These are phyloP conservation scores for Dendrolimus pini DNA, from an alignment of 2,888 invertebrate genomes.

Conservation along the genomic window DNA sequence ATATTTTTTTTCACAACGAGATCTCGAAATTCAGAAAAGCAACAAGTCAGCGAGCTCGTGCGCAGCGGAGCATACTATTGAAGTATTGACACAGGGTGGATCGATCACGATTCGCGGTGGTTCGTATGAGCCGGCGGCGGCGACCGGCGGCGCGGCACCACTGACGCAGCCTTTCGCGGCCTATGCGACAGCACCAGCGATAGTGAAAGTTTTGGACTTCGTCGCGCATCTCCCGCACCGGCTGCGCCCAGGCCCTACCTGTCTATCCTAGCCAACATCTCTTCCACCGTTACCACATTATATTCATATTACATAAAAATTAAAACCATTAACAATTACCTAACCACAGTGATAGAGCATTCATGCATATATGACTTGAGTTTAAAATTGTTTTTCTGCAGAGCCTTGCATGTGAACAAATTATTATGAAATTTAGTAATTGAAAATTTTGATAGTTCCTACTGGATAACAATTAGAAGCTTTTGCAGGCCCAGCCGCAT, in stretches of 20 bases:
- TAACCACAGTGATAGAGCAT: too few relatives aligned
- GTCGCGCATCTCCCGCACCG: constrained; percentile 44
- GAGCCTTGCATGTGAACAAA: too few relatives aligned
- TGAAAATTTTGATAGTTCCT: too few relatives aligned
- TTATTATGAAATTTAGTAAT: too few relatives aligned
- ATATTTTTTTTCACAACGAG: constrained; percentile 49
- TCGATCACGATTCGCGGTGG: constrained; percentile 29
- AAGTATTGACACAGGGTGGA: constrained; percentile 44
- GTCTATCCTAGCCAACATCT: background rate
- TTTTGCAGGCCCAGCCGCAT: too few relatives aligned
- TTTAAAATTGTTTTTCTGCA: too few relatives aligned
- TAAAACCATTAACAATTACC: too few relatives aligned
- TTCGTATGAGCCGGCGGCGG: constrained; percentile 35
- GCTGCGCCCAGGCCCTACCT: constrained; percentile 32
- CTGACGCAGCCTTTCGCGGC: constrained; percentile 47
- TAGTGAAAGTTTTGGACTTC: constrained; percentile 68
- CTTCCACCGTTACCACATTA: background rate
- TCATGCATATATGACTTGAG: too few relatives aligned
- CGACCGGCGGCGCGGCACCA: constrained; percentile 56
- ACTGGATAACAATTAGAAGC: too few relatives aligned
- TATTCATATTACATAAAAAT: too few relatives aligned
- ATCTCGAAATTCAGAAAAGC: constrained; percentile 50
- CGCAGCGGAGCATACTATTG: constrained; percentile 47
- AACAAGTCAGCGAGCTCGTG: constrained; percentile 43
- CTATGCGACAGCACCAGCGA: constrained; percentile 45